Base-by-base conservation (phyloP, 1,140 invertebrate species). In the Nasonia vitripennis region DNA sequence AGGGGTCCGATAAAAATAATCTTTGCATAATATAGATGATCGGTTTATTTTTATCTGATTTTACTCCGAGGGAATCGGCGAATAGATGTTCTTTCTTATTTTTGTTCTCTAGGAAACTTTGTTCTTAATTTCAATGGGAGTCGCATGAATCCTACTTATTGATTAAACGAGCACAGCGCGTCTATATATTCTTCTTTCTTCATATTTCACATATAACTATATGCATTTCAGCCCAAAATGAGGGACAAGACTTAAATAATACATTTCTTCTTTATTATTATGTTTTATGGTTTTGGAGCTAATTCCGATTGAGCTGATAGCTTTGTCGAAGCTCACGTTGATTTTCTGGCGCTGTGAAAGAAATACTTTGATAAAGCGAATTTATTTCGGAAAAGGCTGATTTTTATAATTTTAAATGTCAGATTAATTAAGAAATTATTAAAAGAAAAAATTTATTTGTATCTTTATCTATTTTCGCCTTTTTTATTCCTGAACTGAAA, bases 361-460 rank as follows among this genome's bases (percentile, higher is more conserved):
- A 83, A 87, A 88, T 90, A 91, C 88, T 91, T 91, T 90, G 90
- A 91, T 90, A 90, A 86, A 88, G 89, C 84, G 90, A 92, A 92
- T 92, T 92, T 91, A 92, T 86, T 91, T 90, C 89, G 89, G 88
- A 92, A 87, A 93, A 93, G 92, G 92, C 92, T 93, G 92, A 93
- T 93, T 93, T 92, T 91, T 90, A 89, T 91, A 91, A 90, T 90
- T 91, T 92, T 89, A 88, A 89, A 89, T 74, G 83, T 89, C 90
- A 89, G 84, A 86, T 91, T 91, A 91, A 90, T 91, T 89, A 91
- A 90, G 88, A 74, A 87, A 89, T 89, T 88, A 78, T 34, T 31
- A 70, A 73, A 70, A 48, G 23, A 48, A 81, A 86, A 87, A 92
- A 90, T 91, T 92, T 89, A 90, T 89, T 90, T 89, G 88, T 91